A percentile compares a stretch with the other conserved stretches of the same genome.
Evolutionary conservation across 2,113 vertebrate genomes (phyloP).

Genomic region (Hymenochirus boettgeri): DNA sequence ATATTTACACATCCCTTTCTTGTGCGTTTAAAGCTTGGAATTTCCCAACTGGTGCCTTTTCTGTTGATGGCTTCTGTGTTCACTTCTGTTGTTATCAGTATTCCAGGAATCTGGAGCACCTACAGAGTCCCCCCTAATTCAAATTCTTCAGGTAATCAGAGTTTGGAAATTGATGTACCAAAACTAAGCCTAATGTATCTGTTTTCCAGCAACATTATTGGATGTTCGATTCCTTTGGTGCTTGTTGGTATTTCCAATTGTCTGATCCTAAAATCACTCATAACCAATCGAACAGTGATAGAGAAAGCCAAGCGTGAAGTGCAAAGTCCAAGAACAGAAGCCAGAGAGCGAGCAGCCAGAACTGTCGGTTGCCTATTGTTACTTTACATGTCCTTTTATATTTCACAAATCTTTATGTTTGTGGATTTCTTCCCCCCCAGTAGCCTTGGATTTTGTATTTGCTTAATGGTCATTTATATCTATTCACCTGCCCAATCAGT

Average conservation of each 20-base stretch:
- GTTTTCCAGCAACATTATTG: slow-evolving; percentile 15
- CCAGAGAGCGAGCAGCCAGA: slow-evolving; percentile 13
- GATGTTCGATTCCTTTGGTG: slow-evolving; percentile 18
- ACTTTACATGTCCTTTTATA: slow-evolving; percentile 22
- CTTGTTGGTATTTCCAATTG: slow-evolving; percentile 21
- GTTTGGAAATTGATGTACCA: background rate
- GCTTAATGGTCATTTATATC: slow-evolving; percentile 21
- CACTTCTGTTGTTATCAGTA: slow-evolving; percentile 17
- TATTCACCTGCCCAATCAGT: slow-evolving; percentile 31
- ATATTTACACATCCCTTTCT: slow-evolving; percentile 40
- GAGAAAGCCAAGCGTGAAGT: slow-evolving; percentile 10
- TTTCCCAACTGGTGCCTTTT: slow-evolving; percentile 32
- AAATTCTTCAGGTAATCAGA: slow-evolving; percentile 14
- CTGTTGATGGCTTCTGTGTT: slow-evolving; percentile 28
- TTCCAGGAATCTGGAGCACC: slow-evolving; percentile 29
- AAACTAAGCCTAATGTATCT: slow-evolving; percentile 11
- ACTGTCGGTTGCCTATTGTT: slow-evolving; percentile 18
- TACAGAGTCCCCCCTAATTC: background rate
- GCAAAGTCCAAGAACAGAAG: slow-evolving; percentile 1
- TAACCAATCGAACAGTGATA: background rate
- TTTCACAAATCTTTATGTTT: slow-evolving; percentile 25
- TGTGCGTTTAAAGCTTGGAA: slow-evolving; percentile 26
- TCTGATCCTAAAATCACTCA: slow-evolving; percentile 16
- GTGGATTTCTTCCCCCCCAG: slow-evolving; percentile 10
- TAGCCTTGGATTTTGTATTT: slow-evolving; percentile 21